Evolutionary conservation across 1,140 invertebrate genomes (phyloP), one percentile per base, ranked within the genome.

Genomic region (Leptopilina clavipes): DNA sequence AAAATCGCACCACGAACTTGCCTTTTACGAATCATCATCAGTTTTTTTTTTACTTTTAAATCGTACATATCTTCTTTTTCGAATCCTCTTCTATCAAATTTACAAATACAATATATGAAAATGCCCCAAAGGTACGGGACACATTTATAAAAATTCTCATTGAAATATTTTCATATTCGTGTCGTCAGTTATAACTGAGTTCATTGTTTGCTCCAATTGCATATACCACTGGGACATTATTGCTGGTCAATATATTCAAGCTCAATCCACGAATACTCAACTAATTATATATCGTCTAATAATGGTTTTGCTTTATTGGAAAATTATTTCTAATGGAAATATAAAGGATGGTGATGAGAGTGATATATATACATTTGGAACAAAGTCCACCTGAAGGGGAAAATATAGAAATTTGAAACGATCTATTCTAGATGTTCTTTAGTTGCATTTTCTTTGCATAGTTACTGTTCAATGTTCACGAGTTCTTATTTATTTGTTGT

Each of bases 151-250:
- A 9, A 44, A 11, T 48, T 48, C 14, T 14, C 45, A 48, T 48
- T 12, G 12, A n/a, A 48, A 14, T 48, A 48, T 48, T 48, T 48
- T 48, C 45, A 48, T 48, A 48, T 48, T 12, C n/a, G 45, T 48
- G n/a, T n/a, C n/a, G 9, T 48, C 45, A 14, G 12, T 48, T n/a
- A n/a, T n/a, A n/a, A 14, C n/a, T 12, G 14, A 48, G 45, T 48
- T 48, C 45, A 48, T 48, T 48, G 45, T 48, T 48, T 48, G 45
- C 45, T 5, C 45, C 45, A 48, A 48, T 48, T 48, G 25, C 25
- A 48, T 48, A n/a, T 48, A 48, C 45, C 45, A 14, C 14, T 48
- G 45, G 45, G 45, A 48, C 45, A 48, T 3, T 48, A 48, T 48
- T n/a, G n/a, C n/a, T 48, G 45, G 45, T 48, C 45, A 48, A 48